A percentile compares a stretch with the other conserved stretches of the same genome.
phyloP scores from a whole-genome alignment of 2,888 invertebrate species.

The Acanthosepion lycidas region DNA sequence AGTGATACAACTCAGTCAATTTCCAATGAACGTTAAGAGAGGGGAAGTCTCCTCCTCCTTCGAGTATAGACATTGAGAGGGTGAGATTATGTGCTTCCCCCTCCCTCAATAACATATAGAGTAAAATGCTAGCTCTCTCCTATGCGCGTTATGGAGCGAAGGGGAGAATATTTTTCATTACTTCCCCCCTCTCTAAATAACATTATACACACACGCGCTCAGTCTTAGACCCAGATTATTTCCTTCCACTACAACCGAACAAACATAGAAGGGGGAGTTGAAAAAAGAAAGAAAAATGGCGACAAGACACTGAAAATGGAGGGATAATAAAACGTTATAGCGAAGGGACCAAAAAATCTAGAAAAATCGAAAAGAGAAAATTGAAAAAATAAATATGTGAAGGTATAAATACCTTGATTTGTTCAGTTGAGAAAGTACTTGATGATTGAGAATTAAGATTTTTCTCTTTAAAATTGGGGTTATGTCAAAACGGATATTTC shows the following conservation, averaged over 20 bases:
- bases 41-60: background rate
- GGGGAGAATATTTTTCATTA: background rate
- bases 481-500: background rate
- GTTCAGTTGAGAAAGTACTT: background rate
- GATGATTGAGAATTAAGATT: background rate
- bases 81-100: background rate
- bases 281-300: constrained; percentile 21
- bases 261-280: background rate
- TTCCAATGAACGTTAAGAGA: background rate
- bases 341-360: background rate
- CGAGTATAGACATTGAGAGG: background rate
- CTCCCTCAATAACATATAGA: background rate
- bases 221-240: background rate
- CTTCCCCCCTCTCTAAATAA: background rate
- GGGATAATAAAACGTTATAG: constrained; percentile 33
- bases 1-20: background rate
- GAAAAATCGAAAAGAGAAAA: background rate
- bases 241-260: background rate
- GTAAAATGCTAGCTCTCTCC: too few relatives aligned
- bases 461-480: background rate
- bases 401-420: background rate
- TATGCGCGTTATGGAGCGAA: too few relatives aligned
- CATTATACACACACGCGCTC: too few relatives aligned
- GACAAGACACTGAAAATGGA: background rate
- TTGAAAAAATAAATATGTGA: background rate